Percentiles rank a stretch among this genome's conserved stretches.
Conservation (phyloP, 2,888 invertebrate species). For the Serripes groenlandicus region DNA sequence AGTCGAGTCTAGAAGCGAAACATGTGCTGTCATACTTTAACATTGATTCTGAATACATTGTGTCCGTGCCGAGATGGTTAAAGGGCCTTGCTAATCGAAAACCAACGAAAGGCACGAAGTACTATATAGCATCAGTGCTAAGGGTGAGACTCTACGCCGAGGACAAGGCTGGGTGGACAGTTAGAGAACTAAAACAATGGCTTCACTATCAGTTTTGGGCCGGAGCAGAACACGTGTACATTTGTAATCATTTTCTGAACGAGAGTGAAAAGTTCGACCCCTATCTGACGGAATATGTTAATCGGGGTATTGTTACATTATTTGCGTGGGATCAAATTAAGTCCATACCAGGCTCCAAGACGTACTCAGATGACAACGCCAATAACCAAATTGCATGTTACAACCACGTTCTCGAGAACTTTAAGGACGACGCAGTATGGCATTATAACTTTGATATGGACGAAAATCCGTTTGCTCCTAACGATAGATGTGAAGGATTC, state of each 20-base stretch:
- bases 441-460: conserved; percentile 70
- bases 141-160: background rate
- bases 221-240: background rate
- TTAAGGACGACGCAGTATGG: conserved; percentile 54
- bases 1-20: background rate
- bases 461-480: conserved; percentile 67
- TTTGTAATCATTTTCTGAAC: background rate
- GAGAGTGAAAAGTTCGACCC: background rate
- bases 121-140: background rate
- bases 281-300: background rate
- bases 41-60: background rate
- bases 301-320: background rate
- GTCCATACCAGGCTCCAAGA: background rate
- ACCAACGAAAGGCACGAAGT: background rate
- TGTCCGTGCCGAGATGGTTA: conserved; percentile 6
- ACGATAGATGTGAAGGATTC: conserved; percentile 61
- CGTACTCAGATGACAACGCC: background rate
- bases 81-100: background rate
- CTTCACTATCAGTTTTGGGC: conserved; percentile 11
- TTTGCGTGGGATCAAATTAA: background rate
- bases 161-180: background rate
- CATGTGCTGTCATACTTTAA: background rate
- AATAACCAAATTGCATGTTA: conserved; percentile 51
- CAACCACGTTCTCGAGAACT: conserved; percentile 50
- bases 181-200: conserved; percentile 4